phyloP scores from a whole-genome alignment of 2,888 invertebrate genomes.

The Phyto melanocephala region DNA sequence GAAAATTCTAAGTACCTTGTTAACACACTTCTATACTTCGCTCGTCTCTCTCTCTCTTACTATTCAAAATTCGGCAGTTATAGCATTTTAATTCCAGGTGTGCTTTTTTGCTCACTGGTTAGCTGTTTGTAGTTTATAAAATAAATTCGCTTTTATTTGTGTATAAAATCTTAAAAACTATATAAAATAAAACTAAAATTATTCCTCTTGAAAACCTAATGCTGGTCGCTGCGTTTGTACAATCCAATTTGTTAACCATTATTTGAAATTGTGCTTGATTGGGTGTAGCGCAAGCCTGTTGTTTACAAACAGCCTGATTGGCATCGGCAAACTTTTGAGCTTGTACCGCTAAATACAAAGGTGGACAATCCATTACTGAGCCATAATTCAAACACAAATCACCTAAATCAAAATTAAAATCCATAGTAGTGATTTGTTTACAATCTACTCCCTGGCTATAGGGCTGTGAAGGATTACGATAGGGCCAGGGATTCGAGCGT shows the following conservation, averaged over 20 bases:
- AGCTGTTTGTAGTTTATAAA: not conserved
- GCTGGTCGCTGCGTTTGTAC: constrained; percentile 80
- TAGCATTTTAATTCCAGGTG: no score
- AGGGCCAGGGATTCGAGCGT: constrained; percentile 80
- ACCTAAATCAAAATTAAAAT: constrained; percentile 80
- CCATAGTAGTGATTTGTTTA: constrained; percentile 80
- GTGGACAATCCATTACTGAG: constrained; percentile 82
- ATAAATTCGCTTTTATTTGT: not conserved
- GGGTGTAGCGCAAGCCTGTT: constrained; percentile 83
- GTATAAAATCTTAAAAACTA: constrained; percentile 3
- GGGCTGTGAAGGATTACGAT: constrained; percentile 75
- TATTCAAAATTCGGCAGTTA: no score
- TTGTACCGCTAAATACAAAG: constrained; percentile 85
- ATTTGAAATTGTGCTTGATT: constrained; percentile 84
- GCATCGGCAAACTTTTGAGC: constrained; percentile 69
- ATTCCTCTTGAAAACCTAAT: no score
- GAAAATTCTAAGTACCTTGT: no score
- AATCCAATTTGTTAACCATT: constrained; percentile 84
- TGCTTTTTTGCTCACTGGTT: no score
- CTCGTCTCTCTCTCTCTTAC: no score
- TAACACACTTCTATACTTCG: no score
- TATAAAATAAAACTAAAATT: not conserved
- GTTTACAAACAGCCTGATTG: constrained; percentile 80
- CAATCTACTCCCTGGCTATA: constrained; percentile 79
- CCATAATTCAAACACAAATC: constrained; percentile 81